Evolutionary conservation across 2,113 vertebrate species (phyloP), one percentile per base, ranked within the genome.

Genomic region (Monopterus albus): DNA sequence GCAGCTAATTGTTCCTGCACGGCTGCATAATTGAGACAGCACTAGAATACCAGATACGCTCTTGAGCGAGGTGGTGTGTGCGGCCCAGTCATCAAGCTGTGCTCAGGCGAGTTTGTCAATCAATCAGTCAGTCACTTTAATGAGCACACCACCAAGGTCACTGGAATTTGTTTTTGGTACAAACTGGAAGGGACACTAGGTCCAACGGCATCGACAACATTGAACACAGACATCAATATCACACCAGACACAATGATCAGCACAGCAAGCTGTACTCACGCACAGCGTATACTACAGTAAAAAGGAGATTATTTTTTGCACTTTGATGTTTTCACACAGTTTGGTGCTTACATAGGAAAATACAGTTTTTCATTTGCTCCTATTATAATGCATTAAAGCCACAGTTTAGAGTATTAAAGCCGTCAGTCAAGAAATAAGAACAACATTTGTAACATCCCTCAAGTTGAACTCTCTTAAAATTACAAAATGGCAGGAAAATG

Each of bases 1-100:
- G 49, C 62, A 49, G 81, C 72, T 89, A 89, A 89, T 89, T 91
- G 90, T 87, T 77, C 72, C 78, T 25, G 83, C 73, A 79, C n/a
- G 33, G 72, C 49, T 56, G 46, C 71, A 70, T 84, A 78, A 80
- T 67, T 60, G 52, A 85, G 76, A 79, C 76, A 2, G 25, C 0
- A 20, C 7, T 33, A 8, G 82, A 86, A 88, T 83, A 88, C 60
- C 60, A 65, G 72, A 66, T 84, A 9, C 75, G 55, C 71, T 72
- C 66, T 83, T 69, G 45, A 73, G 75, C 20, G 58, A 67, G 46
- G 51, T 36, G 59, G 60, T 18, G 18, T 15, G 11, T 1, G 9
- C 12, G 2, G 20, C 2, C 20, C 20, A n/a, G 31, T 61, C 52
- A 52, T 57, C 33, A 53, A 57, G 64, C 75, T 72, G 60, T 13